phyloP scores from a whole-genome alignment of 1,140 invertebrate genomes.

The Tetramorium parvispinum region DNA sequence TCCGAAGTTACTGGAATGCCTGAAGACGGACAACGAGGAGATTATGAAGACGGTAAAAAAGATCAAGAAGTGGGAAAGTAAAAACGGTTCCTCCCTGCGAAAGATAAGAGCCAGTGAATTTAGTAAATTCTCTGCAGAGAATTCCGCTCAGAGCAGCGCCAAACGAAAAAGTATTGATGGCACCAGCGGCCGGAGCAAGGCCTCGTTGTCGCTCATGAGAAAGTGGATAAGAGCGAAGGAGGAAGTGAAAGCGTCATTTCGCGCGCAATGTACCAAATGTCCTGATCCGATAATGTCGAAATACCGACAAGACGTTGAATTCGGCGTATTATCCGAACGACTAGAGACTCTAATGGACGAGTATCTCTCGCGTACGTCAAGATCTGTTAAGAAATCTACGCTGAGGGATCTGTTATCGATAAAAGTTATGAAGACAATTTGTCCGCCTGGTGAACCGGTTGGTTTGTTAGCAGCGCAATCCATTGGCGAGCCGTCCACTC shows the following conservation, averaged over 20 bases:
- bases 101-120: slow-evolving; percentile 82
- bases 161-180: slow-evolving; percentile 73
- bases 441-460: slow-evolving; percentile 97
- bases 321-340: slow-evolving; percentile 93
- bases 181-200: slow-evolving; percentile 79
- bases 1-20: slow-evolving; percentile 86
- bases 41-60: slow-evolving; percentile 86
- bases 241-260: slow-evolving; percentile 86
- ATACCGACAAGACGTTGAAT: slow-evolving; percentile 90
- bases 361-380: slow-evolving; percentile 86
- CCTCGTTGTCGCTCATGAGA: slow-evolving; percentile 87
- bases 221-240: slow-evolving; percentile 88
- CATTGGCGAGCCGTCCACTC: slow-evolving; percentile 99
- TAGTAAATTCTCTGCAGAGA: slow-evolving; percentile 76
- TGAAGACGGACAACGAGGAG: slow-evolving; percentile 86
- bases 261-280: slow-evolving; percentile 83
- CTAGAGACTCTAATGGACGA: slow-evolving; percentile 89
- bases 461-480: slow-evolving; percentile 98
- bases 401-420: slow-evolving; percentile 91
- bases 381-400: slow-evolving; percentile 83
- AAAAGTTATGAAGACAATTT: slow-evolving; percentile 92
- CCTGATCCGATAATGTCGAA: slow-evolving; percentile 91
- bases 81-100: slow-evolving; percentile 83
- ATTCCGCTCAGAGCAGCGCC: slow-evolving; percentile 76
- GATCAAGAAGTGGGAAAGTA: slow-evolving; percentile 88